These are phyloP conservation scores for Anguilla anguilla DNA, from an alignment of 2,797 vertebrate genomes.

Conservation along the genomic window DNA sequence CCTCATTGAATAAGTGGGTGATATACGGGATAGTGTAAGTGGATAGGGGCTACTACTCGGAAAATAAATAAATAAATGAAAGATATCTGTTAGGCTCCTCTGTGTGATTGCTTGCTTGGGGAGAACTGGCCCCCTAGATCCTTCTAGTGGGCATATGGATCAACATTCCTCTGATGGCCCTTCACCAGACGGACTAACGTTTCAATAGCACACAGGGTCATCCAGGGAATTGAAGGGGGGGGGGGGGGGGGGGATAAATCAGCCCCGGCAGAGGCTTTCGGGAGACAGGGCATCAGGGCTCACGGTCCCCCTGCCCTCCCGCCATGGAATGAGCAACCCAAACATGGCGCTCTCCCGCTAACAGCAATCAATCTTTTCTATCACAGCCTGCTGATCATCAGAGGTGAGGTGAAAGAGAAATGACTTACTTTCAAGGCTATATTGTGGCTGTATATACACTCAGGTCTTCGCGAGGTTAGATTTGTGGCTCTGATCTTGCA, in stretches of 20 bases:
- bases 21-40: not conserved
- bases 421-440: conserved; percentile 20
- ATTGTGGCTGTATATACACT: conserved; percentile 15
- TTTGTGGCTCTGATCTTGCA: conserved; percentile 14
- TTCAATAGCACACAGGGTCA: conserved; percentile 20
- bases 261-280: not conserved
- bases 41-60: not conserved
- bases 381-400: conserved; percentile 44
- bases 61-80: not conserved
- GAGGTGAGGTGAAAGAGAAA: conserved; percentile 36
- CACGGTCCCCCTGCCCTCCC: conserved; percentile 58
- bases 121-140: not conserved
- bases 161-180: conserved; percentile 37
- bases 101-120: not conserved
- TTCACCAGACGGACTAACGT: not conserved
- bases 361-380: conserved; percentile 65
- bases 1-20: not conserved
- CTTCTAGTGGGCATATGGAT: conserved; percentile 22
- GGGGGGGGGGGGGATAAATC: not conserved
- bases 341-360: not conserved
- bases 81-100: not conserved
- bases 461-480: conserved; percentile 20
- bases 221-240: not conserved
- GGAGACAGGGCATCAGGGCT: conserved; percentile 60
- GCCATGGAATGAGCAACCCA: conserved; percentile 29